These are phyloP conservation scores for Plusia festucae DNA, from an alignment of 2,888 invertebrate species.

Conservation along the genomic window DNA sequence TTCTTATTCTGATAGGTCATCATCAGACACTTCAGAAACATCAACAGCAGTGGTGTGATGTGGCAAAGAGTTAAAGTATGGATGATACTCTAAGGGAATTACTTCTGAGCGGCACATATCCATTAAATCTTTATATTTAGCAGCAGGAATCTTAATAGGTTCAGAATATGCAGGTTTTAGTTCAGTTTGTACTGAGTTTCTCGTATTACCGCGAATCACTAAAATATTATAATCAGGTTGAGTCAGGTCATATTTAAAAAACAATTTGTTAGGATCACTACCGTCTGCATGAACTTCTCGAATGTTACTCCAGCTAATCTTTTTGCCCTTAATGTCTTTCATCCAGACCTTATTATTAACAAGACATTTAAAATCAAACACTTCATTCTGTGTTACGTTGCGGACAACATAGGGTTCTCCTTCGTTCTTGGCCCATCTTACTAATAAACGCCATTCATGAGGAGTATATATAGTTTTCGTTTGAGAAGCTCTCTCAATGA, in stretches of 20 bases:
- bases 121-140: neutral
- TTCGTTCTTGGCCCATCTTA: conserved; percentile 41
- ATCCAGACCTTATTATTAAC: conserved; percentile 43
- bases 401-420: conserved; percentile 42
- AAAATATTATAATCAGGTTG: too few species aligned
- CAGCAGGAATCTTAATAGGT: conserved; percentile 13
- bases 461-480: conserved; percentile 26
- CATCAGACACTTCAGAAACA: neutral
- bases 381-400: conserved; percentile 27
- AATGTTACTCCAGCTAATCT: conserved; percentile 33
- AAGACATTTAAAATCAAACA: conserved; percentile 44
- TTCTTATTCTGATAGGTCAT: neutral
- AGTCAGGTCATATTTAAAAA: conserved; percentile 31
- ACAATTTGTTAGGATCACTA: conserved; percentile 41
- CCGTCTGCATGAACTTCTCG: conserved; percentile 42
- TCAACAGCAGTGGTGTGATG: neutral
- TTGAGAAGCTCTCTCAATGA: conserved; percentile 9
- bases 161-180: conserved; percentile 29
- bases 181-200: conserved; percentile 28
- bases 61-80: neutral
- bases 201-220: conserved; percentile 25
- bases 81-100: neutral
- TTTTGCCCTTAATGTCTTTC: conserved; percentile 28
- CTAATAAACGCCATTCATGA: conserved; percentile 36
- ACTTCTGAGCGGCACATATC: neutral